Percentiles rank a stretch among this genome's conserved stretches.
These are phyloP conservation scores for Rhinichthys klamathensis DNA, from an alignment of 2,113 vertebrate genomes.

Conservation along the genomic window DNA sequence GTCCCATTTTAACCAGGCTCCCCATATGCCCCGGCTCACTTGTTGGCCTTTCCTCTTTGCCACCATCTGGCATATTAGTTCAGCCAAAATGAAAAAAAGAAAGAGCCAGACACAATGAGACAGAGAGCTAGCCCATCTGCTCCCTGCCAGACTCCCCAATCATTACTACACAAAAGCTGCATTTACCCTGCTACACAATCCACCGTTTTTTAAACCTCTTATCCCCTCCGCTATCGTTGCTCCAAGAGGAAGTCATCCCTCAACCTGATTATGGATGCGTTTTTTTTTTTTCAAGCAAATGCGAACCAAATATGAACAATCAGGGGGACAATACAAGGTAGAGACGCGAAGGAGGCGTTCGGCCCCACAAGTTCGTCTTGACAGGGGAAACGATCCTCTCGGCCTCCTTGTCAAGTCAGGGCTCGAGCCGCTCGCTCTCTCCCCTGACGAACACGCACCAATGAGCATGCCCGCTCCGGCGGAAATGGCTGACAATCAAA, in stretches of 20 bases:
- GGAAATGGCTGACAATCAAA: conserved; percentile 59
- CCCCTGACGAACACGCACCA: conserved; percentile 50
- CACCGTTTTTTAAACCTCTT: conserved; percentile 87
- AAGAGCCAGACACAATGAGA: conserved; percentile 79
- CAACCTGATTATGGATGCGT: conserved; percentile 4
- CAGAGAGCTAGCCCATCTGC: conserved; percentile 85
- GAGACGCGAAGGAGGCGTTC: background rate
- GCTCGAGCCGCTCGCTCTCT: background rate
- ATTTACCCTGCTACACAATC: conserved; percentile 90
- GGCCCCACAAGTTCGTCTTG: conserved; percentile 27
- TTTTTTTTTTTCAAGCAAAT: background rate
- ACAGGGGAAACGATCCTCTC: conserved; percentile 60
- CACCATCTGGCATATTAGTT: conserved; percentile 97
- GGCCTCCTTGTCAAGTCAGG: conserved; percentile 21
- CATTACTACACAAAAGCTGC: conserved; percentile 86
- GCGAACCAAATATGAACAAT: background rate
- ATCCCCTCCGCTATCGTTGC: conserved; percentile 81
- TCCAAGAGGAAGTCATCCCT: conserved; percentile 31
- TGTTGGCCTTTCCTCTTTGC: conserved; percentile 89
- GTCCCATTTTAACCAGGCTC: conserved; percentile 97
- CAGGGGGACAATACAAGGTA: background rate
- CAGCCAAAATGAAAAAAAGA: conserved; percentile 82
- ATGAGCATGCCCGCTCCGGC: conserved; percentile 42
- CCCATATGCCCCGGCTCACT: conserved; percentile 97
- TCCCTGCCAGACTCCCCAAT: conserved; percentile 84